Percentiles rank a stretch among this genome's conserved stretches.
Evolutionary conservation across 2,888 invertebrate genomes (phyloP).

Genomic region (Luffia ferchaultella): DNA sequence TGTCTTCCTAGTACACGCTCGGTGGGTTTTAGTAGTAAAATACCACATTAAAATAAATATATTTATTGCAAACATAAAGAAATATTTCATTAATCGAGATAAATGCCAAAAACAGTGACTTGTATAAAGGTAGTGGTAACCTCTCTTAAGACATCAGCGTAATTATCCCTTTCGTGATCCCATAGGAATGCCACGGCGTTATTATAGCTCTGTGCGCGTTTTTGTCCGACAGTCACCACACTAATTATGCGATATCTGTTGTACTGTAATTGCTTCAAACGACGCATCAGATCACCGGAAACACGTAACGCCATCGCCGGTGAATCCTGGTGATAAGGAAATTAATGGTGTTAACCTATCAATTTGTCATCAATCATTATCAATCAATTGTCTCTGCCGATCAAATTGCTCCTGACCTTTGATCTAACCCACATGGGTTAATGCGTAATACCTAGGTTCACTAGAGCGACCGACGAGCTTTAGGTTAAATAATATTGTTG

Average conservation of each 20-base stretch:
- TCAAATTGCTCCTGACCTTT: too few species aligned
- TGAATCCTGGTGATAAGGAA: constrained; percentile 22
- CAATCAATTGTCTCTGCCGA: too few species aligned
- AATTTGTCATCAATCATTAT: too few species aligned
- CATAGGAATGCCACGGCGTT: constrained; percentile 46
- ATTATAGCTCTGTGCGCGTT: constrained; percentile 41
- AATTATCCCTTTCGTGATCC: constrained; percentile 39
- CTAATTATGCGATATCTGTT: constrained; percentile 39
- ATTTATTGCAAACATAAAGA: too few species aligned
- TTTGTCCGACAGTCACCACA: constrained; percentile 41
- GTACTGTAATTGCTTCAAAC: constrained; percentile 30
- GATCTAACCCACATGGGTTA: too few species aligned
- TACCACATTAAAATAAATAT: too few species aligned
- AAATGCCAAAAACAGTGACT: constrained; percentile 41
- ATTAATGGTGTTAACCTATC: neutral
- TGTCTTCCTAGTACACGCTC: too few species aligned
- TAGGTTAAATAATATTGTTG: too few species aligned
- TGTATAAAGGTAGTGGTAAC: constrained; percentile 34
- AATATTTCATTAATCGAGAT: constrained; percentile 29
- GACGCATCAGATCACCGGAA: constrained; percentile 25
- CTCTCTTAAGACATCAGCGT: constrained; percentile 30
- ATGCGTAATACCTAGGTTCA: neutral
- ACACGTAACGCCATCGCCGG: constrained; percentile 20
- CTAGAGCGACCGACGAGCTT: neutral
- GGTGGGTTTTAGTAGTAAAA: too few species aligned